Evolutionary conservation across 2,888 invertebrate genomes (phyloP).

Genomic region (Cataglyphis albicans): DNA sequence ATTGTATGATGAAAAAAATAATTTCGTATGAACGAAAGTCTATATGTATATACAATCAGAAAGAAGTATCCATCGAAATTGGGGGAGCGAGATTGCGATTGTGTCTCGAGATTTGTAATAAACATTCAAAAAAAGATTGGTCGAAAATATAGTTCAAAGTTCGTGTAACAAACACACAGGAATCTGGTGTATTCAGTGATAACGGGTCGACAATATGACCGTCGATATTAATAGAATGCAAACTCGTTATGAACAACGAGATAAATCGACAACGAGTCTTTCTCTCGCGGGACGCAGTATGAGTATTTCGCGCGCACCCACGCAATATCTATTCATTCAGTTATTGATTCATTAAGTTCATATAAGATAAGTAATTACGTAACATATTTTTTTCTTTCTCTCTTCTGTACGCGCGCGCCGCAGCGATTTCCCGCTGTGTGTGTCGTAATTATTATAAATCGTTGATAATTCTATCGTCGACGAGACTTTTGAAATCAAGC

Average conservation of each 20-base stretch:
- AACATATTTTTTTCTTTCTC: conserved; percentile 45
- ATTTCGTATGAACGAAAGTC: not conserved
- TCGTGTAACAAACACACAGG: conserved; percentile 62
- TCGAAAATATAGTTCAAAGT: conserved; percentile 65
- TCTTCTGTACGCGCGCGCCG: not conserved
- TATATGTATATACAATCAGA: not conserved
- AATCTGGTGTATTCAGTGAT: conserved; percentile 67
- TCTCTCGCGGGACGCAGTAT: conserved; percentile 23
- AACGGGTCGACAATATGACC: conserved; percentile 63
- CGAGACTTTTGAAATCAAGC: not conserved
- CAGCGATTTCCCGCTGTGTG: conserved; percentile 6
- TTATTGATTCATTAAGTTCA: conserved; percentile 78
- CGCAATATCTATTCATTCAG: conserved; percentile 81
- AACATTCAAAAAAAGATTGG: conserved; percentile 53
- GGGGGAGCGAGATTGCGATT: not conserved
- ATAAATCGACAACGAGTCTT: conserved; percentile 66
- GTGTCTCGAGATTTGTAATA: conserved; percentile 1
- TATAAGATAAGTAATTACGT: conserved; percentile 68
- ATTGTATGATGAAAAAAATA: not conserved
- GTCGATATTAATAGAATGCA: conserved; percentile 71
- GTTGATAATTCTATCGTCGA: conserved; percentile 14
- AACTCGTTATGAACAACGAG: conserved; percentile 67
- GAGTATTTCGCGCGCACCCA: conserved; percentile 66
- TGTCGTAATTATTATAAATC: conserved; percentile 18
- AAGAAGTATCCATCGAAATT: not conserved